These are phyloP conservation scores for Hemibagrus guttatus DNA, from an alignment of 2,797 vertebrate genomes.

Conservation along the genomic window DNA sequence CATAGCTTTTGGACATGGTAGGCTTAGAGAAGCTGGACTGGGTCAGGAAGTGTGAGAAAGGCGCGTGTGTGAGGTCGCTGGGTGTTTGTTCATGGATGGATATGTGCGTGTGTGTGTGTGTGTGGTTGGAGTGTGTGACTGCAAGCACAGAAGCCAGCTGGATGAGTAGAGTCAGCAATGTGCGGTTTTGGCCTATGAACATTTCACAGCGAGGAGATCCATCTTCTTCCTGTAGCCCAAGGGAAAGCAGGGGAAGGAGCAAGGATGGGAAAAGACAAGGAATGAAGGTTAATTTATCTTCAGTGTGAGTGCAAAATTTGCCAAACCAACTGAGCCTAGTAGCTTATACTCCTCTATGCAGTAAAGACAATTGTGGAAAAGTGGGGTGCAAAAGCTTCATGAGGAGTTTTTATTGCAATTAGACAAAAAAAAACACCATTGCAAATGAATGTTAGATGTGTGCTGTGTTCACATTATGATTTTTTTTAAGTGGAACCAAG, in stretches of 20 bases:
- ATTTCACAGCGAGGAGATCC: conserved; percentile 41
- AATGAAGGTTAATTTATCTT: conserved; percentile 51
- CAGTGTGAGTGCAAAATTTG: conserved; percentile 46
- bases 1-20: conserved; percentile 13
- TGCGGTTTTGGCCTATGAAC: conserved; percentile 54
- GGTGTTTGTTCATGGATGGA: conserved; percentile 20
- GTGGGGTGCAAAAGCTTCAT: neutral
- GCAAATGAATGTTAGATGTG: neutral
- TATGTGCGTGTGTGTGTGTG: conserved; percentile 27
- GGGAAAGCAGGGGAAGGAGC: conserved; percentile 31
- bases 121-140: conserved; percentile 42
- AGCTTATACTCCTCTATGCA: neutral
- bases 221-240: conserved; percentile 45
- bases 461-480: neutral
- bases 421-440: neutral
- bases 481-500: neutral
- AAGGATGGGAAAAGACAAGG: conserved; percentile 21
- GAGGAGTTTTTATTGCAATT: conserved; percentile 26
- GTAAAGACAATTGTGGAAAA: neutral
- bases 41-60: conserved; percentile 38
- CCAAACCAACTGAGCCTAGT: conserved; percentile 46
- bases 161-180: conserved; percentile 49
- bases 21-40: conserved; percentile 25
- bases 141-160: conserved; percentile 39
- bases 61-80: conserved; percentile 26